Base-by-base conservation (phyloP, 2,888 invertebrate genomes). In the Sphaeridia pumilis region DNA sequence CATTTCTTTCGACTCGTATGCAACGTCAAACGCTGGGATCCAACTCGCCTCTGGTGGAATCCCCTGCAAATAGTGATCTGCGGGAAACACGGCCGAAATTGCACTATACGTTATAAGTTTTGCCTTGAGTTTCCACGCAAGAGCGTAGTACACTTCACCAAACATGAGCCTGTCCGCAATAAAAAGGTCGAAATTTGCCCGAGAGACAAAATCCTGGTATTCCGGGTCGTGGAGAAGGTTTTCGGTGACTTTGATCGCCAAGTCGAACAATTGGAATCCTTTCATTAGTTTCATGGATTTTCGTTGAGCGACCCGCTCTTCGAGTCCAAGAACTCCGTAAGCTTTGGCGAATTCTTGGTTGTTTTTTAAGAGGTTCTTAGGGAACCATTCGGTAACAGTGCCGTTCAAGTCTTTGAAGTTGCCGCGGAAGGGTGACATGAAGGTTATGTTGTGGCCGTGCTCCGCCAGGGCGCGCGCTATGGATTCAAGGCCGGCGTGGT, bases 401-500 rank as follows among this genome's bases (percentile, higher is more conserved):
- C 26, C 3, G 26, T 26, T 24, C 2, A 2, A 10, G 2, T 4
- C 2, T 5, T 25, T 44, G 12, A n/a, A 26, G n/a, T 14, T 12
- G n/a, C n/a, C n/a, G n/a, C n/a, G n/a, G 4, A 42, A 21, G 2
- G 49, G 49, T 3, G 49, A 49, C 22, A 42, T 20, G 22, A 42
- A 42, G 5, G 49, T 42, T 5, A 49, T 43, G 12, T 49, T 42
- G 22, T 49, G 49, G 43, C 49, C 49, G 4, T 24, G 22, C 5
- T 35, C 41, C 2, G 49, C 49, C 14, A 49, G 41, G 27, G 38
- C 41, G 24, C 47, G 41, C n/a, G 52, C 52, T 12, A 52, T 24
- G 10, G 52, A 47, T 22, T 52, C 41, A 10, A 47, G 5, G 7
- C 41, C 36, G 3, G 28, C 26, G 4, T 43, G 46, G 21, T 52